Base-by-base conservation (phyloP, 1,140 invertebrate genomes). In the Macrobrachium nipponense region DNA sequence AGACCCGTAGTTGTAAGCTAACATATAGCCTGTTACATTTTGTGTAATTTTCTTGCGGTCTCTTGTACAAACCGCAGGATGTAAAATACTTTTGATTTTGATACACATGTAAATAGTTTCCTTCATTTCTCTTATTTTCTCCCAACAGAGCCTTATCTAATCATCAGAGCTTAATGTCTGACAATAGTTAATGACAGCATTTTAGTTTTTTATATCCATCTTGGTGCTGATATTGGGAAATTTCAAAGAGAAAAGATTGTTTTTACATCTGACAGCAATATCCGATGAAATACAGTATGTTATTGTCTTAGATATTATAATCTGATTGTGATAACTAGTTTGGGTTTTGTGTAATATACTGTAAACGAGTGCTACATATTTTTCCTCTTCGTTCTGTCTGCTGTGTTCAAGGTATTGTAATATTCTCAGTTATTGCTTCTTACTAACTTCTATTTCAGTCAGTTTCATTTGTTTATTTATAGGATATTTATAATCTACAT, bases 381-480 rank as follows among this genome's bases (percentile, higher is more conserved):
- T 51, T 58, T 60, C 27, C 17, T 20, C 43, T 59, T 27, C 44
- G 43, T 23, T 77, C 62, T 44, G 44, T 68, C 79, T 44, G n/a
- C 68, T 66, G 43, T 80, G 59, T 72, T 80, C 15, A 73, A 73
- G 66, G 59, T 73, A 60, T 72, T 79, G 20, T 80, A 72, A 80
- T 86, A 62, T 72, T n/a, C n/a, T 77, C 64, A 58, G 23, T 72
- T 70, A 66, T 58, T 72, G 83, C 77, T 80, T 86, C 62, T 72
- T 80, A 86, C 83, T 86, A 86, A 86, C 83, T 79, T 86, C 44
- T 86, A 68, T 78, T 86, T 86, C 62, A 80, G 77, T 86, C 83
- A 80, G 64, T 73, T 86, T 64, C 44, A 60, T 78, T 79, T 80
- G 44, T 86, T 43, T 86, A 79, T 86, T 80, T 80, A 72, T 86